phyloP scores from a whole-genome alignment of 2,888 invertebrate genomes.

The Tubulanus polymorphus region DNA sequence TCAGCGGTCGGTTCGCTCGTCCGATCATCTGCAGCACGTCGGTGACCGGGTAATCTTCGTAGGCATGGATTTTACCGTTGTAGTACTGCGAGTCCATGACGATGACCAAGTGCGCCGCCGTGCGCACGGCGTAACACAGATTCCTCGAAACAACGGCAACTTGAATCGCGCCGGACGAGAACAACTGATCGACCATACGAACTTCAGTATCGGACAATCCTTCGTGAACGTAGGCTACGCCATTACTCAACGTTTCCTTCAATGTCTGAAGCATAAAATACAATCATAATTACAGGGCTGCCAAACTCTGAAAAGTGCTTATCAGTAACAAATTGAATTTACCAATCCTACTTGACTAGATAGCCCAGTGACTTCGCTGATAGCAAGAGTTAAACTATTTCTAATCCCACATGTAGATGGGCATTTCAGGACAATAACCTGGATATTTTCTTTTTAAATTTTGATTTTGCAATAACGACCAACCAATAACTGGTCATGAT shows the following conservation, averaged over 20 bases:
- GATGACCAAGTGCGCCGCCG: conserved; percentile 88
- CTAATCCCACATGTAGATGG: no score
- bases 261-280: conserved; percentile 62
- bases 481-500: no score
- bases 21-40: conserved; percentile 98
- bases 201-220: conserved; percentile 82
- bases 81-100: conserved; percentile 95
- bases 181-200: conserved; percentile 85
- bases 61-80: conserved; percentile 66
- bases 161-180: conserved; percentile 84
- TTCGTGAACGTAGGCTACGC: conserved; percentile 96
- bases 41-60: conserved; percentile 97
- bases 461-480: no score
- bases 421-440: no score
- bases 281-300: no score
- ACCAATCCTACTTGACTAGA: no score
- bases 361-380: no score
- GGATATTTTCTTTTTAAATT: no score
- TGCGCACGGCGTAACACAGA: conserved; percentile 84
- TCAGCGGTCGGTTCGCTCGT: conserved; percentile 85
- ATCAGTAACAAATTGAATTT: no score
- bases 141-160: conserved; percentile 88
- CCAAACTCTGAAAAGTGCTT: no score
- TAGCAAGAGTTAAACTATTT: no score
- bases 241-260: conserved; percentile 86